Conservation (phyloP, 2,797 vertebrate genomes). For the Lemur catta region DNA sequence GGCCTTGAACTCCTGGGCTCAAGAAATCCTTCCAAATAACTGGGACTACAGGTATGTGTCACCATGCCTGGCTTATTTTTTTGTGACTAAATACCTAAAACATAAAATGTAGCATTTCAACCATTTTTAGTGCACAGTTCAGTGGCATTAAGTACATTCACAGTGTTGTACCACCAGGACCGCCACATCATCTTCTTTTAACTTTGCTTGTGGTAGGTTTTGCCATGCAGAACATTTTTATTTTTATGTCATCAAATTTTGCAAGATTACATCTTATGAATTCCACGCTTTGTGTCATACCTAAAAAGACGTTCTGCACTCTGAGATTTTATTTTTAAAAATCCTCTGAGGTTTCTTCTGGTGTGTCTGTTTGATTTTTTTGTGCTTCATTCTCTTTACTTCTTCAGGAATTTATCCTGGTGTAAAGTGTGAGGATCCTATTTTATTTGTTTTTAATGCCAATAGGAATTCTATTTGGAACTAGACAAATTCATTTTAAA, state of each 20-base stretch:
- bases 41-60: neutral
- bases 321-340: constrained; percentile 15
- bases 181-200: neutral
- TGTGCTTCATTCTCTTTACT: neutral
- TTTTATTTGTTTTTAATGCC: neutral
- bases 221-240: neutral
- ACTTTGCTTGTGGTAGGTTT: neutral
- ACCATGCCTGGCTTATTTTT: neutral
- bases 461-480: constrained; percentile 2
- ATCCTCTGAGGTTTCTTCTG: neutral
- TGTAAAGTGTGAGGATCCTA: neutral
- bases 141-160: neutral
- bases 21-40: neutral
- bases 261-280: neutral
- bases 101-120: neutral
- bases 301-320: neutral
- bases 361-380: neutral
- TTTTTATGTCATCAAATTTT: constrained; percentile 13
- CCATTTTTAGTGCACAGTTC: neutral
- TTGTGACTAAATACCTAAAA: neutral
- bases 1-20: neutral
- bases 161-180: neutral
- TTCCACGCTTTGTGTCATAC: constrained; percentile 11
- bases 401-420: constrained; percentile 36
- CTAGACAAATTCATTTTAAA: constrained; percentile 31